A percentile compares a stretch with the other conserved stretches of the same genome.
Conservation (phyloP, 1,140 invertebrate genomes). For the Cydia amplana region DNA sequence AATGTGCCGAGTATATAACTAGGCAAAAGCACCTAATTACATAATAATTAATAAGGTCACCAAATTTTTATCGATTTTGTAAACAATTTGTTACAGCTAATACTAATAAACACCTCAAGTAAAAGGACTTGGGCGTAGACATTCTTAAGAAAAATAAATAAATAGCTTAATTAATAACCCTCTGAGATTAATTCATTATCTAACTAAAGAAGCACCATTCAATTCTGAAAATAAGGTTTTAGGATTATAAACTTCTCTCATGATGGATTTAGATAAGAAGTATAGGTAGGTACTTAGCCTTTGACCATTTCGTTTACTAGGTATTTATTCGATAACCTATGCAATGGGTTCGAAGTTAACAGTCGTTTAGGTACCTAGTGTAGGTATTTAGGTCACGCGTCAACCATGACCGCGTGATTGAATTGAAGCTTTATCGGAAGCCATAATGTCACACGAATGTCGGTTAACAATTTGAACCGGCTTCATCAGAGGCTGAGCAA, state of each 20-base stretch:
- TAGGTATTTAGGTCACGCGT: not conserved
- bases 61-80: not conserved
- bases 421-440: slow-evolving; percentile 10
- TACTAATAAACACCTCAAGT: not conserved
- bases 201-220: slow-evolving; percentile 26
- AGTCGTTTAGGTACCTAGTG: not conserved
- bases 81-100: slow-evolving; percentile 2
- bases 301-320: not conserved
- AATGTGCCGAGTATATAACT: not conserved
- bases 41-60: slow-evolving; percentile 18
- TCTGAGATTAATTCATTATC: slow-evolving; percentile 2
- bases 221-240: not conserved
- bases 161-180: slow-evolving; percentile 30
- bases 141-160: slow-evolving; percentile 23
- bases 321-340: too few species aligned
- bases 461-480: not conserved
- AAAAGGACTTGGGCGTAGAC: slow-evolving; percentile 6
- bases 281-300: too few species aligned
- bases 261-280: too few species aligned
- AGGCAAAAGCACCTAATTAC: slow-evolving; percentile 24
- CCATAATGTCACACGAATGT: slow-evolving; percentile 12
- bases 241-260: too few species aligned
- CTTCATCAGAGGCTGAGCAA: not conserved
- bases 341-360: not conserved
- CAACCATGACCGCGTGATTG: not conserved